Conservation (phyloP, 2,888 invertebrate genomes). For the Ormyrus rosae region DNA sequence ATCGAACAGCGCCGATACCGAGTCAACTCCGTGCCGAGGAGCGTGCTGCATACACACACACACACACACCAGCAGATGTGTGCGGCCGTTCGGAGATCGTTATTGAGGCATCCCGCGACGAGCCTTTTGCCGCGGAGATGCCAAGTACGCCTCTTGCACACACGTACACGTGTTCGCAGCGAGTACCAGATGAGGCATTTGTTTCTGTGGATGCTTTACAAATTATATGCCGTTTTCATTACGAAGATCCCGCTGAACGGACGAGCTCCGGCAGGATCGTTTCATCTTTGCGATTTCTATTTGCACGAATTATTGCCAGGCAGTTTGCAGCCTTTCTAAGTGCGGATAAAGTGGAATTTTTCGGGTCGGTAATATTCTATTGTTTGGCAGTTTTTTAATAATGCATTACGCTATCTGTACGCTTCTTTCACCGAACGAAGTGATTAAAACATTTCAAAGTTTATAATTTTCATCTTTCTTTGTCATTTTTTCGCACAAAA, state of each 20-base stretch:
- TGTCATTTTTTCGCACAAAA: too few relatives aligned
- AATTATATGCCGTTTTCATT: slow-evolving; percentile 38
- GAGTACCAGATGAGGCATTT: background rate
- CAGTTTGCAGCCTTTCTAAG: background rate
- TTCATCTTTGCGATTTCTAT: background rate
- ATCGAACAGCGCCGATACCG: background rate
- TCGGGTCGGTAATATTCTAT: too few relatives aligned
- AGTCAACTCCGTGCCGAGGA: too few relatives aligned
- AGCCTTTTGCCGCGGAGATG: too few relatives aligned
- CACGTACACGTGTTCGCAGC: background rate
- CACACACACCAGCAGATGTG: too few relatives aligned
- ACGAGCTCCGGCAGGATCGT: background rate
- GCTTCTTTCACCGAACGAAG: too few relatives aligned
- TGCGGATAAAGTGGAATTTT: too few relatives aligned
- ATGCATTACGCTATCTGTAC: too few relatives aligned
- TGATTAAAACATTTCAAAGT: too few relatives aligned
- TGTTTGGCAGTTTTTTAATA: too few relatives aligned
- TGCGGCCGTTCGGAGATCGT: background rate
- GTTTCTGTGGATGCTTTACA: slow-evolving; percentile 24
- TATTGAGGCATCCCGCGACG: background rate
- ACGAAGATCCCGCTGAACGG: background rate
- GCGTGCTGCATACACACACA: too few relatives aligned
- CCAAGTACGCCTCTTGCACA: background rate
- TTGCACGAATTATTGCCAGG: background rate
- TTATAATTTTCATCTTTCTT: too few relatives aligned